These are phyloP conservation scores for Paraescarpia echinospica DNA, from an alignment of 1,140 invertebrate species.

Conservation along the genomic window DNA sequence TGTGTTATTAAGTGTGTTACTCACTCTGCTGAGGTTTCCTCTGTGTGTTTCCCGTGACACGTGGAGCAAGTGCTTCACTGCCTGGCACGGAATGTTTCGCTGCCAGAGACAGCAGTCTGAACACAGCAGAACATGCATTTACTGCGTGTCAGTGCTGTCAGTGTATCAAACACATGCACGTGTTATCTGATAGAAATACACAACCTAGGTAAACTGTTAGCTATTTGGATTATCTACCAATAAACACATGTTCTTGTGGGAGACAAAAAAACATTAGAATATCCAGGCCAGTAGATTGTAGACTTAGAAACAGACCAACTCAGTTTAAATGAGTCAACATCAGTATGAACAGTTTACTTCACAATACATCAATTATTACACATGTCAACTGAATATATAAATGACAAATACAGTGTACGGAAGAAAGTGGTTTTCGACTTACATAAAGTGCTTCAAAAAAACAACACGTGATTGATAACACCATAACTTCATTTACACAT, in stretches of 20 bases:
- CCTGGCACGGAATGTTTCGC: background rate
- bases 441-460: no score
- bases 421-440: no score
- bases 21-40: background rate
- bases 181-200: background rate
- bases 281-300: no score
- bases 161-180: background rate
- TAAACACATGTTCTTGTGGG: background rate
- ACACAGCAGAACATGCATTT: background rate
- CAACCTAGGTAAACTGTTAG: background rate
- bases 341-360: no score
- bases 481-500: no score
- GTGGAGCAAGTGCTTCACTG: background rate
- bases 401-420: no score
- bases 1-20: background rate
- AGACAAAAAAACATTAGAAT: no score
- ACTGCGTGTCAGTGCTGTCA: background rate
- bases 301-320: no score
- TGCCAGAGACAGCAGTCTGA: background rate
- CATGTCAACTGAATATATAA: no score
- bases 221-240: background rate
- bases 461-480: no score
- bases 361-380: no score
- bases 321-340: no score
- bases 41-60: background rate